Evolutionary conservation across 2,888 invertebrate species (phyloP), one percentile per base, ranked within the genome.

Genomic region (Biston betularia): DNA sequence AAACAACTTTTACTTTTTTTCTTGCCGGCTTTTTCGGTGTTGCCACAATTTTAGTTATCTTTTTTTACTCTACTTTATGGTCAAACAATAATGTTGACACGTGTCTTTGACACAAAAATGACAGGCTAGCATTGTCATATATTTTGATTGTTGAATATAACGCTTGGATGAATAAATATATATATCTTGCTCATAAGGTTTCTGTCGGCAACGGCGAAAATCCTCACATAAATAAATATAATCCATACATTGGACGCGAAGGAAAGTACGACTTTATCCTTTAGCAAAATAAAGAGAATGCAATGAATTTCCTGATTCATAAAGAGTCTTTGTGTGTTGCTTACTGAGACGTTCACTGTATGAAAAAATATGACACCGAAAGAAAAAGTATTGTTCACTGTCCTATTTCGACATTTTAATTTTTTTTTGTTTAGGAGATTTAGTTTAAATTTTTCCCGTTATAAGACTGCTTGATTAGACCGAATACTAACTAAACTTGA

Each of bases 191-290:
- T 53, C 66, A 57, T 59, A 50, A 63, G 65, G 60, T 63, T 65
- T 46, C 40, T 61, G 54, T 57, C 63, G 50, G 38, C 45, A 33
- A 24, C 48, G 54, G 24, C 38, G 63, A 49, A 67, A 65, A 71
- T 67, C 67, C 63, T 12, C 42, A 55, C 57, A 67, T 69, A 71
- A 69, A 71, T 71, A 69, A 67, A 65, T 56, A 55, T 69, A 65
- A 69, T 56, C 64, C 62, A 40, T 40, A 53, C 63, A 58, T 64
- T 2, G 45, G 52, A 45, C 44, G 59, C 14, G 48, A 46, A 62
- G 58, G 66, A 48, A 61, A 65, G 52, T 59, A 60, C 35, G 50
- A 35, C 58, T 42, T 49, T 24, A 63, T 45, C 49, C 45, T 67
- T 50, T 38, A 12, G 49, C 44, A 53, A 49, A 58, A 53, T 62